A percentile compares a stretch with the other conserved stretches of the same genome.
phyloP scores from a whole-genome alignment of 37 sponge, comb jelly and placozoan species.

The Chondrosia reniformis region DNA sequence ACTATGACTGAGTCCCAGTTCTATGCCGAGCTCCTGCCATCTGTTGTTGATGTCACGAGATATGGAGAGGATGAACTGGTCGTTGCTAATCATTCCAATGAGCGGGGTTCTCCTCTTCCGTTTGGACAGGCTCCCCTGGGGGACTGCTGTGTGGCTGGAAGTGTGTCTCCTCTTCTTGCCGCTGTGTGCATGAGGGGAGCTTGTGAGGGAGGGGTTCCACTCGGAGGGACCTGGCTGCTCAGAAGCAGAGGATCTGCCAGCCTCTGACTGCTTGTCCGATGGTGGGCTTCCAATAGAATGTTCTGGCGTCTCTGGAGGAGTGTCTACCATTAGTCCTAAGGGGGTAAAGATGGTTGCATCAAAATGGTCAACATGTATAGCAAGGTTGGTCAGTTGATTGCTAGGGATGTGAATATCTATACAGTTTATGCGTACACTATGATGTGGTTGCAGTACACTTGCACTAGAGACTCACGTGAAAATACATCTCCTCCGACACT shows the following conservation, averaged over 20 bases:
- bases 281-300: background rate
- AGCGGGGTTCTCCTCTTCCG: background rate
- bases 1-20: conserved; percentile 29
- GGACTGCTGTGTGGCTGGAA: no score
- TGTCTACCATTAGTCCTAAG: background rate
- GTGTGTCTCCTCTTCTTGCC: background rate
- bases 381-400: no score
- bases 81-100: background rate
- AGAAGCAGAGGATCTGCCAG: conserved; percentile 9
- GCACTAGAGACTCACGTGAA: no score
- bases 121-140: background rate
- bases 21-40: conserved; percentile 39
- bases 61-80: conserved; percentile 22
- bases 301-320: conserved; percentile 12
- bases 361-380: no score
- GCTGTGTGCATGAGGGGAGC: background rate
- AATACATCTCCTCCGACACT: no score
- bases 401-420: no score
- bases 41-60: conserved; percentile 15
- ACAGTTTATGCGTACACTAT: no score
- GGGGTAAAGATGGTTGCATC: no score
- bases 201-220: background rate
- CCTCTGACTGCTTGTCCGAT: background rate
- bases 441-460: no score
- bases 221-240: conserved; percentile 4